These are phyloP conservation scores for Microcebus tavaratra DNA, from an alignment of 2,113 vertebrate genomes.

Conservation along the genomic window DNA sequence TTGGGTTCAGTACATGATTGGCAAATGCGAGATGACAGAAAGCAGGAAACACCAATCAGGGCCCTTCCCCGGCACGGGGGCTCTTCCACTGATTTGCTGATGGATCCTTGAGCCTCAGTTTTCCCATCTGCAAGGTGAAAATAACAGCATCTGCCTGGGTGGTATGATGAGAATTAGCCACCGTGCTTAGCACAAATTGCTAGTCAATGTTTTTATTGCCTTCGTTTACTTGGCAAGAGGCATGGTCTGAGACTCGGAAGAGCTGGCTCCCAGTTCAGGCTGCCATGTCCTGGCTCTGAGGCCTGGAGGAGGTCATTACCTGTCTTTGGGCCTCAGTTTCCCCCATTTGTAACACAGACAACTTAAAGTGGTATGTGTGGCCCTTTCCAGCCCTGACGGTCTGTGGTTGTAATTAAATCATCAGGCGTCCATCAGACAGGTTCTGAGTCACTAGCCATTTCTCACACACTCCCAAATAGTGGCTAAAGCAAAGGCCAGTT, in stretches of 20 bases:
- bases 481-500: background rate
- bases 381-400: background rate
- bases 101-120: background rate
- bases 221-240: background rate
- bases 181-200: background rate
- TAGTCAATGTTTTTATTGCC: background rate
- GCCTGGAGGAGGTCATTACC: background rate
- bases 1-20: background rate
- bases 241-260: background rate
- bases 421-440: background rate
- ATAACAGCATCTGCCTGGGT: background rate
- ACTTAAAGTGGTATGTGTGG: background rate
- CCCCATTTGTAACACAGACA: background rate
- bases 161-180: background rate
- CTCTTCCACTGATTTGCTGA: background rate
- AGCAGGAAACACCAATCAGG: background rate
- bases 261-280: background rate
- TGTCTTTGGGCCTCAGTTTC: background rate
- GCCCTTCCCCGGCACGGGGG: fast-evolving
- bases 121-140: background rate
- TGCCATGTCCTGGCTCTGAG: background rate
- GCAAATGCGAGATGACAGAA: background rate
- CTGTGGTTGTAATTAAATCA: background rate
- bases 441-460: background rate
- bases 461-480: background rate